These are phyloP conservation scores for Papilio machaon DNA, from an alignment of 1,140 invertebrate genomes.

Conservation along the genomic window DNA sequence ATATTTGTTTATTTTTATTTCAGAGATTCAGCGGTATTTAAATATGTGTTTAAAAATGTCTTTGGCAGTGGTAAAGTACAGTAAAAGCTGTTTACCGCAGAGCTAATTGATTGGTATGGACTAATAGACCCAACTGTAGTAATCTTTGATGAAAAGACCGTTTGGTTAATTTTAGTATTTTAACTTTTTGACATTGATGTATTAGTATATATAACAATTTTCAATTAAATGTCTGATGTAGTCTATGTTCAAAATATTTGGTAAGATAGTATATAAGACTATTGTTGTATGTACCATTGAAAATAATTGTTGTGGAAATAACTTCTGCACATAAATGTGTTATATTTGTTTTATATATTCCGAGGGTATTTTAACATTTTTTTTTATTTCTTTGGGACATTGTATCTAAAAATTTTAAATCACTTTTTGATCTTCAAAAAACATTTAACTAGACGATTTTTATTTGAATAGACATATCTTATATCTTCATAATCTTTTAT, in stretches of 20 bases:
- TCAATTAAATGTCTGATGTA: conserved; percentile 1
- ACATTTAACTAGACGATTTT: not conserved
- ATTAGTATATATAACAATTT: not conserved
- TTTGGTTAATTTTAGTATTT: conserved; percentile 10
- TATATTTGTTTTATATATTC: not conserved
- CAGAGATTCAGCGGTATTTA: too few relatives aligned
- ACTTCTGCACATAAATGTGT: not conserved
- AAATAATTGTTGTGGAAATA: conserved; percentile 1
- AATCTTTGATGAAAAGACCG: not conserved
- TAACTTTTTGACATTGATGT: conserved; percentile 1
- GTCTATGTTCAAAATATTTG: conserved; percentile 22
- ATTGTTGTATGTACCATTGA: not conserved
- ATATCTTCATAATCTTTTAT: not conserved
- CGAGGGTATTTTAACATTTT: not conserved
- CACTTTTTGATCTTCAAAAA: not conserved
- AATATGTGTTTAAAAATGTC: too few relatives aligned
- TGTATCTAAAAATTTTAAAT: conserved; percentile 12
- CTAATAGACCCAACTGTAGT: too few relatives aligned
- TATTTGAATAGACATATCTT: not conserved
- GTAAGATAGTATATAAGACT: conserved; percentile 14
- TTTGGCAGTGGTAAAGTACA: not conserved
- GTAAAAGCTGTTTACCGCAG: too few relatives aligned
- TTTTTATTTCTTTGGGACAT: not conserved
- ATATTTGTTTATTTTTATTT: too few relatives aligned
- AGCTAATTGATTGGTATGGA: too few relatives aligned